phyloP scores from a whole-genome alignment of 2,888 invertebrate species.

The Drosophila infuscata region DNA sequence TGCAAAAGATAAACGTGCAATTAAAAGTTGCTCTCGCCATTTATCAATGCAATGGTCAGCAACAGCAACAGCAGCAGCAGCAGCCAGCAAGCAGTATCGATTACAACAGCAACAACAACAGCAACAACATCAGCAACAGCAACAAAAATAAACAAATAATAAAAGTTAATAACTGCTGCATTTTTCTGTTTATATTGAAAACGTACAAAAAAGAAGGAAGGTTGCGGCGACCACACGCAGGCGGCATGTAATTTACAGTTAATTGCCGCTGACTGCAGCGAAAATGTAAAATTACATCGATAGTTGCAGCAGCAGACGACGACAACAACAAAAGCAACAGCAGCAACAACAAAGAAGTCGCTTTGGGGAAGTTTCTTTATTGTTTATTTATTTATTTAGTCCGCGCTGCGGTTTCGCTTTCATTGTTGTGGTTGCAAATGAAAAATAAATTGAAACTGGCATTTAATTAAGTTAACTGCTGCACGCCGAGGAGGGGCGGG shows the following conservation, averaged over 20 bases:
- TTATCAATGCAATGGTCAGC: slow-evolving; percentile 63
- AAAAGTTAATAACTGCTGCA: slow-evolving; percentile 52
- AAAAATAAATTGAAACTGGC: slow-evolving; percentile 79
- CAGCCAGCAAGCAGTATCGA: slow-evolving; percentile 3
- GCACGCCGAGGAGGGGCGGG: neutral
- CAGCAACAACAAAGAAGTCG: slow-evolving; percentile 29
- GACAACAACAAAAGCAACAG: slow-evolving; percentile 26
- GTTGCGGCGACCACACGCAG: slow-evolving; percentile 65
- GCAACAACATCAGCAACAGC: slow-evolving; percentile 5
- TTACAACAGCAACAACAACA: slow-evolving; percentile 17
- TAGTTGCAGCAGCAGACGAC: slow-evolving; percentile 66
- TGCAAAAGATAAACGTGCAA: slow-evolving; percentile 49
- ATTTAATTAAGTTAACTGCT: slow-evolving; percentile 77
- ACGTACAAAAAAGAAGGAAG: slow-evolving; percentile 3
- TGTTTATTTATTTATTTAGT: slow-evolving; percentile 61
- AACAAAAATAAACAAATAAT: slow-evolving; percentile 33
- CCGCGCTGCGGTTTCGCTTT: slow-evolving; percentile 70
- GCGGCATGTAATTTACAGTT: slow-evolving; percentile 74
- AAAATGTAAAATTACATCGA: slow-evolving; percentile 73
- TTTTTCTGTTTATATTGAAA: slow-evolving; percentile 50
- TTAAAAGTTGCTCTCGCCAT: slow-evolving; percentile 55
- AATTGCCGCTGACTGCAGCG: slow-evolving; percentile 72
- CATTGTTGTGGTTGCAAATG: slow-evolving; percentile 68
- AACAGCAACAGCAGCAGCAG: slow-evolving; percentile 36
- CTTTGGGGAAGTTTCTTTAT: slow-evolving; percentile 33